Evolutionary conservation across 2,888 invertebrate species (phyloP).

Genomic region (Sepiola atlantica): DNA sequence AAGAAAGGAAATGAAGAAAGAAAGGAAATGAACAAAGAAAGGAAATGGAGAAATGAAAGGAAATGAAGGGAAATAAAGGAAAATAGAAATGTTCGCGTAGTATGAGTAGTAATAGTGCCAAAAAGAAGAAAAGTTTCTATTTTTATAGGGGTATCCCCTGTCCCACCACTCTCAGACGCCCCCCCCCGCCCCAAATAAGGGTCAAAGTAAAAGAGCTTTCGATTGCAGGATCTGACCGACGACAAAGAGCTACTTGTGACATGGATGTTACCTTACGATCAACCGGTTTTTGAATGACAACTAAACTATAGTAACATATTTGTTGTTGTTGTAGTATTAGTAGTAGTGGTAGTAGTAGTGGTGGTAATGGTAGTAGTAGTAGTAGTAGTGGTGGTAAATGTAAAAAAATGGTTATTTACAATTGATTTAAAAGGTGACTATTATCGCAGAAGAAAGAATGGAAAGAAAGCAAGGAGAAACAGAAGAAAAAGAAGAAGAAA

Average conservation of each 20-base stretch:
- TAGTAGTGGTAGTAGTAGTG: not conserved
- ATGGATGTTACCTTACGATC: not conserved
- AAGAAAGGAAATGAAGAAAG: too few species aligned
- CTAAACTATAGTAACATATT: not conserved
- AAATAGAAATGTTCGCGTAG: too few species aligned
- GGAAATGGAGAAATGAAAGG: too few species aligned
- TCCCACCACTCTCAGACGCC: too few species aligned
- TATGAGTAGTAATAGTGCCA: too few species aligned
- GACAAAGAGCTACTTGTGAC: not conserved
- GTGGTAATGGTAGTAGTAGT: not conserved
- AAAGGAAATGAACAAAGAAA: too few species aligned
- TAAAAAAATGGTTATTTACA: not conserved
- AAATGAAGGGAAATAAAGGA: too few species aligned
- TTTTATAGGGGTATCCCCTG: too few species aligned
- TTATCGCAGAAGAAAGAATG: not conserved
- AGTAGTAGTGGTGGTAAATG: not conserved
- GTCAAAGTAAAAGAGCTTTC: not conserved
- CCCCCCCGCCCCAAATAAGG: not conserved
- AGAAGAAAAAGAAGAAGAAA: not conserved
- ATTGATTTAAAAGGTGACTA: not conserved
- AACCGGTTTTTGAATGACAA: fast-evolving
- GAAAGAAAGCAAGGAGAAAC: too few species aligned
- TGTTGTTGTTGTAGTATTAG: not conserved
- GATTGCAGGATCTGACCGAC: not conserved
- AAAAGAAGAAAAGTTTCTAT: too few species aligned